Evolutionary conservation across 2,888 invertebrate genomes (phyloP).

Genomic region (Trisateles emortualis): DNA sequence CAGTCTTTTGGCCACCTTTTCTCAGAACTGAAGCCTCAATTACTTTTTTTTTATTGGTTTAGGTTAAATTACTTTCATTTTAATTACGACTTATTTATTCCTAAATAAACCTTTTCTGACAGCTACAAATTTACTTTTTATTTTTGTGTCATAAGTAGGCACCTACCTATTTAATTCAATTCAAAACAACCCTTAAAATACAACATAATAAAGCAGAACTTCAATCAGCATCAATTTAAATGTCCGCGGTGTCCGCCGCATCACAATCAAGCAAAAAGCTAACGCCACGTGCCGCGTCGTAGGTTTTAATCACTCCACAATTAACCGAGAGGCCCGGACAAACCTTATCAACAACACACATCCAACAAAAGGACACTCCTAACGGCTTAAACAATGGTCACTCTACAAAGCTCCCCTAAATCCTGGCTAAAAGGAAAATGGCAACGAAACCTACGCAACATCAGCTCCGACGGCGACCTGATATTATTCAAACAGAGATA

Average conservation of each 20-base stretch:
- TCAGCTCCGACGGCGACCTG: conserved; percentile 39
- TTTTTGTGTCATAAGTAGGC: too few species aligned
- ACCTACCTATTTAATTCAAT: too few species aligned
- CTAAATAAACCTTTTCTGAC: too few species aligned
- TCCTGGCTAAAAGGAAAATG: conserved; percentile 60
- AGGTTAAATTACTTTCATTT: too few species aligned
- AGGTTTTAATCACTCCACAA: conserved; percentile 47
- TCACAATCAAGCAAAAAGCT: conserved; percentile 29
- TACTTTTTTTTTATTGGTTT: too few species aligned
- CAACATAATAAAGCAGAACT: conserved; percentile 3
- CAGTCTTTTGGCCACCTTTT: too few species aligned
- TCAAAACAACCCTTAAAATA: too few species aligned
- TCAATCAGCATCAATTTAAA: conserved; percentile 17
- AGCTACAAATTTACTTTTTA: too few species aligned
- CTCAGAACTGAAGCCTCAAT: too few species aligned
- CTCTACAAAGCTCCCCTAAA: conserved; percentile 62
- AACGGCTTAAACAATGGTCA: conserved; percentile 62
- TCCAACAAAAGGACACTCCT: conserved; percentile 62
- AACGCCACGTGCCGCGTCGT: conserved; percentile 22
- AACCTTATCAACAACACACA: conserved; percentile 62
- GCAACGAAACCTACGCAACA: conserved; percentile 56
- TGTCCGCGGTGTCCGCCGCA: conserved; percentile 8
- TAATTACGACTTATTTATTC: too few species aligned
- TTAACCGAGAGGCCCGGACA: conserved; percentile 52
- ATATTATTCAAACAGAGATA: conserved; percentile 49